Base-by-base conservation (phyloP, 2,113 vertebrate genomes). In the Cyprinus carpio region DNA sequence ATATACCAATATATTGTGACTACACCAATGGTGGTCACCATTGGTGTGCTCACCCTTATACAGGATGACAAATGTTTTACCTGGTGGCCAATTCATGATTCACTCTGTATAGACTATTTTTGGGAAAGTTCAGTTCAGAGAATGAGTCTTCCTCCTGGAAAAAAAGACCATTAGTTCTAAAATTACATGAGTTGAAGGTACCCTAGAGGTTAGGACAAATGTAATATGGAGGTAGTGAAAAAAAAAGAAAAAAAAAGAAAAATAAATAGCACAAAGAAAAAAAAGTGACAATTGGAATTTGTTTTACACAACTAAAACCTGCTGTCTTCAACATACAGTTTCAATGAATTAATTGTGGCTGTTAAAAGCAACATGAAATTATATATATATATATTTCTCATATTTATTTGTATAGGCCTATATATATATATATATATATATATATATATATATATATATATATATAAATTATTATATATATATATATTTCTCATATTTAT, bases 1-100 rank as follows among this genome's bases (percentile, higher is more conserved):
- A 91, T 92, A 87, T 86, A 88, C 69, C 89, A 91, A 91, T 92
- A 91, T 89, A 89, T 88, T 64, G 74, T 84, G 89, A 87, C 37
- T 78, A 84, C 72, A 85, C 82, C 84, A 87, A 76, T 87, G 83
- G 83, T 87, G 87, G 83, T 85, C 83, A 87, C 40, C 87, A 82
- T 65, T 84, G 64, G 81, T 87, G 83, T 88, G 85, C 89, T 88
- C 84, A 88, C 76, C 84, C 85, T 87, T 90, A 84, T 78, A 85
- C 87, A 87, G 56, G 37, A 84, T 88, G 87, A 88, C 71, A 58
- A 87, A 87, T 87, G 85, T 87, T 83, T 85, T 80, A 89, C 80
- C 84, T 89, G 85, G 71, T 84, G 83, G 87, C 84, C 72, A 75
- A 90, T 87, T 91, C 90, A 92, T 90, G 84, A 90, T 89, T 76